Conservation (phyloP, 2,888 invertebrate genomes). For the Philereme transversata region DNA sequence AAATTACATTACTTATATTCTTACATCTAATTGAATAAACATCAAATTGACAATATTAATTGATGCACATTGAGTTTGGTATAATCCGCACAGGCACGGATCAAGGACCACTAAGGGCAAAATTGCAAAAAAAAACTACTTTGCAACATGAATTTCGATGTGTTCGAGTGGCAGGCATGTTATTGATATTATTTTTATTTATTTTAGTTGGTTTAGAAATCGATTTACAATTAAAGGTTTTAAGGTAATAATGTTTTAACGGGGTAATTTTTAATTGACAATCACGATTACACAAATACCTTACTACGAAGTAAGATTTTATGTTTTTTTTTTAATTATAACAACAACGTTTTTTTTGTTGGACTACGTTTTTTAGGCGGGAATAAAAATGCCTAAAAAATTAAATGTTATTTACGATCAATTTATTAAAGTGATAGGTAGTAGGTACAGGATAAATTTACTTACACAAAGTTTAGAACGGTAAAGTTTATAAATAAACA, state of each 20-base stretch:
- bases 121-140: not conserved
- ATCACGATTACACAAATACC: not conserved
- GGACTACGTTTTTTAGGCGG: not conserved
- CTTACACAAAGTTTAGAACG: not conserved
- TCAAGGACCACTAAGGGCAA: slow-evolving; percentile 24
- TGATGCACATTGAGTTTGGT: slow-evolving; percentile 53
- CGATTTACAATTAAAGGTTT: not conserved
- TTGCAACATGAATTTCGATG: not conserved
- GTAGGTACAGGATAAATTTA: not conserved
- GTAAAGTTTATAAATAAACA: not conserved
- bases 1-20: slow-evolving; percentile 13
- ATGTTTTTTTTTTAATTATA: not conserved
- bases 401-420: not conserved
- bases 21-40: slow-evolving; percentile 29
- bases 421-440: not conserved
- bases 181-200: not conserved
- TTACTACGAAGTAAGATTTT: not conserved
- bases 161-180: not conserved
- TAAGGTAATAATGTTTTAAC: not conserved
- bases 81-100: slow-evolving; percentile 27
- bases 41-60: slow-evolving; percentile 74
- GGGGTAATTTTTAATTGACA: not conserved
- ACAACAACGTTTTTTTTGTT: not conserved
- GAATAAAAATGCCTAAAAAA: not conserved
- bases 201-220: not conserved